Conservation (phyloP, 2,888 invertebrate genomes). For the Rhagium mordax region DNA sequence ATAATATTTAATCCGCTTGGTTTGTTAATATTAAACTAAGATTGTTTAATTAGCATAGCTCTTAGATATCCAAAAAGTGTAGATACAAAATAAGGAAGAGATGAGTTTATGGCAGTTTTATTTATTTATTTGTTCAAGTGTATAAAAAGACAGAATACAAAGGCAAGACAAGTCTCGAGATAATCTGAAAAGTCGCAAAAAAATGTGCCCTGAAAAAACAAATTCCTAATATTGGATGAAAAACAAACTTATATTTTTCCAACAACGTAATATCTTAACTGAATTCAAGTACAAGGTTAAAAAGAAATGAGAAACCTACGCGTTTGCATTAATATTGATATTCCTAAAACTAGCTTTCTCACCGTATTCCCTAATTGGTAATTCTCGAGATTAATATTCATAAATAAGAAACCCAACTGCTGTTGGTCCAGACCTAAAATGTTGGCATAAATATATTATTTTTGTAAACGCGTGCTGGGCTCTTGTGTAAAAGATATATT, state of each 20-base stretch:
- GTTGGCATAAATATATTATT: too few relatives aligned
- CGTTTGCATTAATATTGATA: too few relatives aligned
- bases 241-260: not conserved
- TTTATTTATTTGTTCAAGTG: not conserved
- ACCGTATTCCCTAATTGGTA: too few relatives aligned
- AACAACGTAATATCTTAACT: not conserved
- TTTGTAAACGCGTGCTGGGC: too few relatives aligned
- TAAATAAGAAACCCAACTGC: too few relatives aligned
- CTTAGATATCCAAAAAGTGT: not conserved
- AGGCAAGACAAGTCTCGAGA: not conserved
- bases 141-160: not conserved
- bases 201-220: not conserved
- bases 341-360: too few relatives aligned
- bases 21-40: too few relatives aligned
- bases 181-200: not conserved
- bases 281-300: too few relatives aligned
- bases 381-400: too few relatives aligned
- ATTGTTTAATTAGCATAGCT: not conserved
- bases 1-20: too few relatives aligned
- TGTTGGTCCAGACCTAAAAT: too few relatives aligned
- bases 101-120: not conserved
- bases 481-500: too few relatives aligned
- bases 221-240: not conserved
- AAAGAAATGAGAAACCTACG: not conserved
- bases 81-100: not conserved